Evolutionary conservation across 2,113 vertebrate species (phyloP).

Genomic region (Thymallus thymallus): DNA sequence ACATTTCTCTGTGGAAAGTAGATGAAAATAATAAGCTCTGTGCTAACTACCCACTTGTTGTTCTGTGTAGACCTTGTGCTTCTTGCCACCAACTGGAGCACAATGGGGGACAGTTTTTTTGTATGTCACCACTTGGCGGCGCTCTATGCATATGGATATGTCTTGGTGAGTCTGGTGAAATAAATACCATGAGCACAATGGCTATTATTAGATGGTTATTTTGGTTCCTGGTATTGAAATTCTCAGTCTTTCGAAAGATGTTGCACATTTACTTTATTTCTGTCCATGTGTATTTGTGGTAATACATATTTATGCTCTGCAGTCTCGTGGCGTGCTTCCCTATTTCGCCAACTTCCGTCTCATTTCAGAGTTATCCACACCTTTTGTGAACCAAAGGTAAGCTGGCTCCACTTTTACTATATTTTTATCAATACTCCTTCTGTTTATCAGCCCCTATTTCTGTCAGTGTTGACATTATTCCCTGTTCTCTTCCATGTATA

Average conservation of each 20-base stretch:
- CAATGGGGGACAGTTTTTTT: slow-evolving; percentile 79
- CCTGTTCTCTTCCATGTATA: slow-evolving; percentile 48
- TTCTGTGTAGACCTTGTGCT: slow-evolving; percentile 72
- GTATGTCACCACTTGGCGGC: slow-evolving; percentile 81
- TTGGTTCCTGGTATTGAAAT: background rate
- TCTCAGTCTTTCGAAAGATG: background rate
- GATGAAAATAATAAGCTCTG: background rate
- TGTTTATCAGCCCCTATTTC: background rate
- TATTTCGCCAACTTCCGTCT: slow-evolving; percentile 81
- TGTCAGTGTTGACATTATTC: background rate
- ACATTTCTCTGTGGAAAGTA: no score
- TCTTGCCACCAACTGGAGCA: slow-evolving; percentile 79
- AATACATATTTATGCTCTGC: slow-evolving; percentile 11
- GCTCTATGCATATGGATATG: slow-evolving; percentile 81
- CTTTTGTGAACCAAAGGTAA: slow-evolving; percentile 81
- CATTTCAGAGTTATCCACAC: slow-evolving; percentile 81
- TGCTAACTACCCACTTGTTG: background rate
- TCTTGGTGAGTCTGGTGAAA: slow-evolving; percentile 70
- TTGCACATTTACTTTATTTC: background rate
- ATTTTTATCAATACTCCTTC: background rate
- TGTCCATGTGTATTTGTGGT: background rate
- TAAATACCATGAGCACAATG: background rate
- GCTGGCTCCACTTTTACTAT: background rate
- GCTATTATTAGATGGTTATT: background rate
- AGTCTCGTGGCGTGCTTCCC: slow-evolving; percentile 75